phyloP scores from a whole-genome alignment of 2,797 vertebrate genomes.

The Anableps anableps region DNA sequence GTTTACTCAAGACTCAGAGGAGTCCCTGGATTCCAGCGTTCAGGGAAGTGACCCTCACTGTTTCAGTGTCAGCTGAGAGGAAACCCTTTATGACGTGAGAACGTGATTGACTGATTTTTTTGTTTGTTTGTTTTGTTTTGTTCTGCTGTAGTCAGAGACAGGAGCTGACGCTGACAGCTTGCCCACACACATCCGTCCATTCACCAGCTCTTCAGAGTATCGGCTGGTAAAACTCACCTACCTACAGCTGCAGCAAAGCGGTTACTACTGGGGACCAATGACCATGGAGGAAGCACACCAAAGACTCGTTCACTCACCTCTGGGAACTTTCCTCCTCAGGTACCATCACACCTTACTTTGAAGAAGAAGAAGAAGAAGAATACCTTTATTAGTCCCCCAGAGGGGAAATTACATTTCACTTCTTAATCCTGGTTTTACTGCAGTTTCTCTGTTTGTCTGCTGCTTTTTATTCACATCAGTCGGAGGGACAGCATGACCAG shows the following conservation, averaged over 20 bases:
- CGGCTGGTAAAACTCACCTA: slow-evolving; percentile 85
- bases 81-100: no score
- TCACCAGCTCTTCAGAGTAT: slow-evolving; percentile 86
- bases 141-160: slow-evolving; percentile 24
- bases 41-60: no score
- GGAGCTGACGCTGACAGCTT: slow-evolving; percentile 13
- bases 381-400: no score
- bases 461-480: not conserved
- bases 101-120: not conserved
- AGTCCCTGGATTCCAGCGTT: not conserved
- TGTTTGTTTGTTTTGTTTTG: not conserved
- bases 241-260: slow-evolving; percentile 87
- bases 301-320: slow-evolving; percentile 76
- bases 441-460: not conserved
- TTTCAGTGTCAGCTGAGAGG: no score
- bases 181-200: slow-evolving; percentile 87
- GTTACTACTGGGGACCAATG: slow-evolving; percentile 94
- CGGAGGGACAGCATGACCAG: not conserved
- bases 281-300: slow-evolving; percentile 88
- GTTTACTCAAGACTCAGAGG: no score
- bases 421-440: not conserved
- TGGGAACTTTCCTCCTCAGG: slow-evolving; percentile 92
- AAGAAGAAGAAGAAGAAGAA: no score
- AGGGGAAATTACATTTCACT: no score
- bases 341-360: slow-evolving; percentile 20